phyloP scores from a whole-genome alignment of 2,888 invertebrate species.

The Drosophila tanythrix region DNA sequence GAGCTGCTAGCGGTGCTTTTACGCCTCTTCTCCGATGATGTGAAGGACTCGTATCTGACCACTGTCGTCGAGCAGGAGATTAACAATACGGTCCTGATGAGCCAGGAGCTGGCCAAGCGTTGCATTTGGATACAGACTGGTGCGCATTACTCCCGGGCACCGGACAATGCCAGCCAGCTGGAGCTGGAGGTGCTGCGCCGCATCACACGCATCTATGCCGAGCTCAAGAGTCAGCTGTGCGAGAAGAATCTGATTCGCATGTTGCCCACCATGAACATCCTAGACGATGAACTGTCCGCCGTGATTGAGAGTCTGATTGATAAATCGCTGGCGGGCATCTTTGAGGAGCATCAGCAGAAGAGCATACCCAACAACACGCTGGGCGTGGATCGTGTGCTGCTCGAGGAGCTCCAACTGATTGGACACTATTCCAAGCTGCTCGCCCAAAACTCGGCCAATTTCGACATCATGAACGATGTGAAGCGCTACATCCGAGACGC shows the following conservation, averaged over 20 bases:
- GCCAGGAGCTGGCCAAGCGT: constrained; percentile 91
- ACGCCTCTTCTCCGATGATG: constrained; percentile 90
- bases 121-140: constrained; percentile 92
- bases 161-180: constrained; percentile 86
- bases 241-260: constrained; percentile 90
- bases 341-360: constrained; percentile 88
- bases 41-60: constrained; percentile 92
- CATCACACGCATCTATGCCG: constrained; percentile 89
- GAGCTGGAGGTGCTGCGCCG: constrained; percentile 89
- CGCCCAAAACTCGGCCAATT: constrained; percentile 87
- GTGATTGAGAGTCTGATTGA: constrained; percentile 89
- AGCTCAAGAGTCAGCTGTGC: constrained; percentile 90
- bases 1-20: constrained; percentile 89
- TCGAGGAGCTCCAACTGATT: constrained; percentile 89
- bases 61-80: constrained; percentile 94
- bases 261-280: constrained; percentile 84
- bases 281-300: constrained; percentile 84
- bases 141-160: constrained; percentile 86
- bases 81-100: constrained; percentile 92
- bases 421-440: constrained; percentile 89
- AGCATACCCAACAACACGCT: constrained; percentile 88
- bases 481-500: constrained; percentile 86
- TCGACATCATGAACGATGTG: constrained; percentile 83
- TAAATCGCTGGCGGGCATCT: constrained; percentile 88
- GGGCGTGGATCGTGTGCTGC: constrained; percentile 90